A percentile compares a stretch with the other conserved stretches of the same genome.
phyloP scores from a whole-genome alignment of 2,888 invertebrate genomes.

The Cryptophagus acutangulus region DNA sequence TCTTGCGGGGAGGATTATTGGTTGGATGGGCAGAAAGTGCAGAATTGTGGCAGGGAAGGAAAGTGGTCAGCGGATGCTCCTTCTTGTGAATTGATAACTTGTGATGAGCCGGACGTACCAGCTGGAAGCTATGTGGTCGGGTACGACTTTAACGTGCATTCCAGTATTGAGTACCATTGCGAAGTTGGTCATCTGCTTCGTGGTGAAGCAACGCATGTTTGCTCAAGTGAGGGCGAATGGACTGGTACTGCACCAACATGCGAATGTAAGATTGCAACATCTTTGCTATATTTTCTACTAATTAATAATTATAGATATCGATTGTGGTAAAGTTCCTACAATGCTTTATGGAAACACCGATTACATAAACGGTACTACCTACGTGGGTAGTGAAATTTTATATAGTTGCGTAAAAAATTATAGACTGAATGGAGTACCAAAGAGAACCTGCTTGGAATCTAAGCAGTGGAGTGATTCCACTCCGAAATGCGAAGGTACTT shows the following conservation, averaged over 20 bases:
- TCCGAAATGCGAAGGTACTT: conserved; percentile 79
- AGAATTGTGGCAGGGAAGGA: conserved; percentile 75
- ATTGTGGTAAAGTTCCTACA: conserved; percentile 80
- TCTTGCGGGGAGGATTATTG: conserved; percentile 78
- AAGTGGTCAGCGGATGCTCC: conserved; percentile 85
- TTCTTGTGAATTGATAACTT: conserved; percentile 81
- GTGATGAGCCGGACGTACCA: conserved; percentile 81
- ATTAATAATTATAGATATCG: conserved; percentile 60
- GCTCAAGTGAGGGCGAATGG: conserved; percentile 78
- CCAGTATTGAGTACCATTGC: conserved; percentile 82
- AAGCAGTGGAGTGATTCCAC: conserved; percentile 79
- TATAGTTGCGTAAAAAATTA: conserved; percentile 79
- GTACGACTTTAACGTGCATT: conserved; percentile 84
- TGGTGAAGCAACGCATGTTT: conserved; percentile 66
- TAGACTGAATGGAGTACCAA: conserved; percentile 68
- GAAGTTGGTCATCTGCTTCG: conserved; percentile 76
- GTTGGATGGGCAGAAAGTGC: conserved; percentile 64
- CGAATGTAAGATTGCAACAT: conserved; percentile 62
- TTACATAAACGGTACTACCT: conserved; percentile 73
- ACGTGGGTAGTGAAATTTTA: conserved; percentile 72
- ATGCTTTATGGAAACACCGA: conserved; percentile 72
- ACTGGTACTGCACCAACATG: conserved; percentile 75
- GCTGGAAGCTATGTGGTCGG: conserved; percentile 82
- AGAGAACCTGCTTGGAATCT: conserved; percentile 67
- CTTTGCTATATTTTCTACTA: conserved; percentile 10